Evolutionary conservation across 2,797 vertebrate genomes (phyloP).

Genomic region (Liasis olivaceus): DNA sequence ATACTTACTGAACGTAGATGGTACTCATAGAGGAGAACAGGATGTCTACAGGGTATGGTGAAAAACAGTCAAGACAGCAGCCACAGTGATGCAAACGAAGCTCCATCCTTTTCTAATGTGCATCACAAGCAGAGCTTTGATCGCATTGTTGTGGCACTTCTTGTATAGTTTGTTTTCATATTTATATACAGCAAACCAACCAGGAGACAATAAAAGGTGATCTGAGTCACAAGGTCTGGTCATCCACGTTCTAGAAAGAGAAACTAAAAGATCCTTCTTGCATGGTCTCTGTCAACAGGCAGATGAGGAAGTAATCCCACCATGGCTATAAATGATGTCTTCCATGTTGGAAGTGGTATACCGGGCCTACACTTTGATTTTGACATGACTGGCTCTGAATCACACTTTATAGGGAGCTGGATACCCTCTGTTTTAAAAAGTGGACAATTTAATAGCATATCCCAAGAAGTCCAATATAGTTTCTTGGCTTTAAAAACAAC

Average conservation of each 20-base stretch:
- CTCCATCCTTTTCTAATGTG: background rate
- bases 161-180: background rate
- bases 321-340: too few relatives aligned
- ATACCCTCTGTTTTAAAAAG: background rate
- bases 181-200: background rate
- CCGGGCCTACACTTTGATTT: too few relatives aligned
- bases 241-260: too few relatives aligned
- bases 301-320: too few relatives aligned
- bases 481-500: background rate
- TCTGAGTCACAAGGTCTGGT: too few relatives aligned
- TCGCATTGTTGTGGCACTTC: background rate
- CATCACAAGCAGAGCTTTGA: background rate
- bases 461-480: background rate
- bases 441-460: background rate
- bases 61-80: background rate
- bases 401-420: background rate
- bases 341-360: too few relatives aligned
- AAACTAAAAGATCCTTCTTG: too few relatives aligned
- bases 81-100: background rate
- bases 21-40: background rate
- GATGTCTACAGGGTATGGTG: background rate
- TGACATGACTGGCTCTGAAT: background rate
- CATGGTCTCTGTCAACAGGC: too few relatives aligned
- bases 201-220: background rate
- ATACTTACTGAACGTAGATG: background rate